These are phyloP conservation scores for Gerris buenoi DNA, from an alignment of 1,140 invertebrate genomes.

Conservation along the genomic window DNA sequence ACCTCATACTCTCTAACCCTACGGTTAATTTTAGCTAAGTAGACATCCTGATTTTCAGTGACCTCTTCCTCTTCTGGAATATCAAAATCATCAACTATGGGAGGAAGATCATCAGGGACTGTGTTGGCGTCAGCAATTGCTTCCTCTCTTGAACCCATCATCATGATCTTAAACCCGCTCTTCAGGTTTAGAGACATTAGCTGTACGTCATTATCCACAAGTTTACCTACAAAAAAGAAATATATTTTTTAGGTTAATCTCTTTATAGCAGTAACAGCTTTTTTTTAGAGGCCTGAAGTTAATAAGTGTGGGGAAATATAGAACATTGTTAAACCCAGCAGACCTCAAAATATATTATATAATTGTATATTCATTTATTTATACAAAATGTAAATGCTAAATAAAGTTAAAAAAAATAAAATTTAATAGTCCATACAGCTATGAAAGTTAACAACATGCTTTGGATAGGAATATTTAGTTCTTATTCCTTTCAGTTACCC, in stretches of 20 bases:
- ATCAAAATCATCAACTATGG: conserved; percentile 75
- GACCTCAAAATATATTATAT: too few species aligned
- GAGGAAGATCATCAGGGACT: conserved; percentile 61
- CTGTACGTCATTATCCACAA: conserved; percentile 55
- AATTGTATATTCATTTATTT: too few species aligned
- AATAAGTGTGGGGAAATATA: too few species aligned
- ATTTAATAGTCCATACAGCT: too few species aligned
- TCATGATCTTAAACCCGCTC: conserved; percentile 84
- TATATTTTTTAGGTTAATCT: conserved; percentile 10
- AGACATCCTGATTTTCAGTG: conserved; percentile 57
- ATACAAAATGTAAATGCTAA: too few species aligned
- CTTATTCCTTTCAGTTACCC: too few species aligned
- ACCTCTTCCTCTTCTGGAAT: conserved; percentile 76
- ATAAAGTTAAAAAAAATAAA: too few species aligned
- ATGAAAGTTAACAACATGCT: too few species aligned
- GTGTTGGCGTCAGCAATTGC: conserved; percentile 68
- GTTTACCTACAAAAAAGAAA: conserved; percentile 48
- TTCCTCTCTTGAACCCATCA: conserved; percentile 89
- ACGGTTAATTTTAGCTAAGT: conserved; percentile 52
- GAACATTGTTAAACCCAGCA: too few species aligned
- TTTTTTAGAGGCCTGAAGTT: too few species aligned
- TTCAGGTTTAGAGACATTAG: conserved; percentile 59
- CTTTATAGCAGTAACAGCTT: too few species aligned
- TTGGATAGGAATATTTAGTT: too few species aligned
- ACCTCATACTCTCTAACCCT: conserved; percentile 63